phyloP scores from a whole-genome alignment of 2,113 vertebrate species.

The Microcebus tavaratra region DNA sequence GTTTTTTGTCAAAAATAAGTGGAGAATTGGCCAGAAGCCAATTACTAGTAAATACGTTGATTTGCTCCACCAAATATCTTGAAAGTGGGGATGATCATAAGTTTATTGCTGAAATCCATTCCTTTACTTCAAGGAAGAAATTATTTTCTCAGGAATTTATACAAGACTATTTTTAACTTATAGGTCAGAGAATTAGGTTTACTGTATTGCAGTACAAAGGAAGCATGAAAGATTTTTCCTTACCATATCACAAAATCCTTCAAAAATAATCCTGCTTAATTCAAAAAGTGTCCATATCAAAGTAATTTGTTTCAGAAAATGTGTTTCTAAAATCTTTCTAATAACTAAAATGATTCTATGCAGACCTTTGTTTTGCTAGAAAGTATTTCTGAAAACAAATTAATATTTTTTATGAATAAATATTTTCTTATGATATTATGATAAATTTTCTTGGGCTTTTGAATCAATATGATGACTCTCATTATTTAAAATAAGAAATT shows the following conservation, averaged over 20 bases:
- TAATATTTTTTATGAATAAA: conserved; percentile 53
- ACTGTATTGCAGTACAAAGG: background rate
- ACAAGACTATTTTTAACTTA: background rate
- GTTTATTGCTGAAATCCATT: background rate
- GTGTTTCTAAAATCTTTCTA: background rate
- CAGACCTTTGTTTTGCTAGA: conserved; percentile 1
- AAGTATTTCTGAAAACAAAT: conserved; percentile 19
- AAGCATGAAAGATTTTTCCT: conserved; percentile 17
- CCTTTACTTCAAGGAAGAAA: background rate
- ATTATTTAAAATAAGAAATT: conserved; percentile 36
- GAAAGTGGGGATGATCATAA: background rate
- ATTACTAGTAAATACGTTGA: background rate
- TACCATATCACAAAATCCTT: conserved; percentile 24
- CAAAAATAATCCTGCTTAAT: conserved; percentile 28
- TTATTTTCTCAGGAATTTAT: background rate
- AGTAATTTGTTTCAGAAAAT: conserved; percentile 1
- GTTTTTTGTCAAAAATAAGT: background rate
- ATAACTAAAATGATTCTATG: background rate
- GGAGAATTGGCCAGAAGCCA: background rate
- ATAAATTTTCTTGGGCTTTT: conserved; percentile 23
- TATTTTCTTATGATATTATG: conserved; percentile 6
- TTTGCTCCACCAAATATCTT: background rate
- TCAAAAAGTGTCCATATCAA: conserved; percentile 4
- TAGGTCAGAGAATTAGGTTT: background rate
- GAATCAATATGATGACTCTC: background rate